Evolutionary conservation across 2,888 invertebrate genomes (phyloP).

Genomic region (Melolontha melolontha): DNA sequence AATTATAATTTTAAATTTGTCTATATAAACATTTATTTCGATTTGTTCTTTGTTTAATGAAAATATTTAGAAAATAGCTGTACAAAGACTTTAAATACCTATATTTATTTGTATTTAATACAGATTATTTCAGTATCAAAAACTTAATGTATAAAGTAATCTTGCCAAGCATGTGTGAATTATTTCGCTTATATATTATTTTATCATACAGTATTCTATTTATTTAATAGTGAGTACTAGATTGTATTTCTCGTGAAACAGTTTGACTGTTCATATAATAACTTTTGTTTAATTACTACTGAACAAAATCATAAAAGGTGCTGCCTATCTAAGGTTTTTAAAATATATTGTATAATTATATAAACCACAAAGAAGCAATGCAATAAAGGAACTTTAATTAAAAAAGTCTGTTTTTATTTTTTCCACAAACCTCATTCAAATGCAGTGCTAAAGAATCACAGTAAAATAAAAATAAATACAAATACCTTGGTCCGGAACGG

Average conservation of each 20-base stretch:
- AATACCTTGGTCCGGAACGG: no score
- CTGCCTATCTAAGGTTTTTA: constrained; percentile 15
- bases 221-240: constrained; percentile 1
- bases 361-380: constrained; percentile 18
- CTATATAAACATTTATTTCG: constrained; percentile 16
- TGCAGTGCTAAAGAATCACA: no score
- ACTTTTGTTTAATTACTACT: not conserved
- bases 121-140: not conserved
- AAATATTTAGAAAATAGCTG: not conserved
- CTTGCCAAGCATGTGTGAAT: constrained; percentile 43
- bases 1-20: constrained; percentile 17
- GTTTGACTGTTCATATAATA: constrained; percentile 15
- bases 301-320: constrained; percentile 15
- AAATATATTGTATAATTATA: constrained; percentile 25
- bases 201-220: constrained; percentile 39
- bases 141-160: constrained; percentile 13
- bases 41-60: not conserved
- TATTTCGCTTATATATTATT: constrained; percentile 36
- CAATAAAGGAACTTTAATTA: constrained; percentile 30
- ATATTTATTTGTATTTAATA: constrained; percentile 41
- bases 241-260: constrained; percentile 8
- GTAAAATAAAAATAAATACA: no score
- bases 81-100: constrained; percentile 4
- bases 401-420: constrained; percentile 3
- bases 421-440: not conserved